Conservation (phyloP, 2,113 vertebrate species). For the Cyanoliseus patagonus region DNA sequence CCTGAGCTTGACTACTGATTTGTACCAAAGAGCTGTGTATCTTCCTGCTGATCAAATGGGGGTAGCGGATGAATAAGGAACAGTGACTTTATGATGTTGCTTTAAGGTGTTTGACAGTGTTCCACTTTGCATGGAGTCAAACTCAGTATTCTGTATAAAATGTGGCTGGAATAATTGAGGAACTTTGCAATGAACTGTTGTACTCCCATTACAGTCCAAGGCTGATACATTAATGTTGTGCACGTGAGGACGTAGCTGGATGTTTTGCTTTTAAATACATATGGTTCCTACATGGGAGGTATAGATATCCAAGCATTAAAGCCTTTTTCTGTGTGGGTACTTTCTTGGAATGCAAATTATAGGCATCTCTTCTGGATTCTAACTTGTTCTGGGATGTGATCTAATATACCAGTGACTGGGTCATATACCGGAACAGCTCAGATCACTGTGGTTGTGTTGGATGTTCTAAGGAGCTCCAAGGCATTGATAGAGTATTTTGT, state of each 20-base stretch:
- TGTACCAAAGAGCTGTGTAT: background rate
- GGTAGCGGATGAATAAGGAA: background rate
- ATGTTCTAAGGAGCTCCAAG: background rate
- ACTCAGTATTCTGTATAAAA: background rate
- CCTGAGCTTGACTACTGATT: background rate
- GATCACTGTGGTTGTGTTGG: background rate
- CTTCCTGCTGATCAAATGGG: background rate
- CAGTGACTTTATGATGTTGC: background rate
- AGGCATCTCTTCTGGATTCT: background rate
- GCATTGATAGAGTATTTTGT: background rate
- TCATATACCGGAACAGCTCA: background rate
- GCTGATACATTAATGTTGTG: background rate
- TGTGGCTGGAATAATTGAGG: background rate
- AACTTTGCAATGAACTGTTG: background rate
- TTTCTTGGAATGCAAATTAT: background rate
- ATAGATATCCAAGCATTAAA: background rate
- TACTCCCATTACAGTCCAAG: rapidly evolving
- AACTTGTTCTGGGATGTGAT: background rate
- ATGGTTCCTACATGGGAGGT: background rate
- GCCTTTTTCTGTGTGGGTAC: background rate
- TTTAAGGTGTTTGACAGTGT: background rate
- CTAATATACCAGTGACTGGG: background rate
- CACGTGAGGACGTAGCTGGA: background rate
- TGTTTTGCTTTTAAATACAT: background rate
- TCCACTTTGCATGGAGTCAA: background rate